phyloP scores from a whole-genome alignment of 2,888 invertebrate genomes.

The Harpalus rubripes region DNA sequence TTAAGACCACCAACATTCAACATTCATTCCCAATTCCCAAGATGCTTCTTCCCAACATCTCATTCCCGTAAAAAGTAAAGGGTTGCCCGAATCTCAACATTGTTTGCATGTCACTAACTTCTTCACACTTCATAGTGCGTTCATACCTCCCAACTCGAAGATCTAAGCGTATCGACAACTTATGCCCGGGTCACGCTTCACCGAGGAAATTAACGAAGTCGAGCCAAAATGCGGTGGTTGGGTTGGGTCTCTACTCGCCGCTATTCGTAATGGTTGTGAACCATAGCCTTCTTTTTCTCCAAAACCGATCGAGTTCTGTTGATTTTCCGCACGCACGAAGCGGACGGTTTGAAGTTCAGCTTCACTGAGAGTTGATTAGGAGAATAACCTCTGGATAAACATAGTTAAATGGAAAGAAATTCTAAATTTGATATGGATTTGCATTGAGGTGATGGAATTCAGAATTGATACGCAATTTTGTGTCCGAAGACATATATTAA shows the following conservation, averaged over 20 bases:
- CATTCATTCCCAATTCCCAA: too few relatives aligned
- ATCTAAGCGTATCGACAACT: not conserved
- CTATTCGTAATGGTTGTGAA: slow-evolving; percentile 30
- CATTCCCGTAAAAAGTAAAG: not conserved
- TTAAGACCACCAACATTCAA: too few relatives aligned
- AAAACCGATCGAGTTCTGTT: slow-evolving; percentile 47
- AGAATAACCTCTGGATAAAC: slow-evolving; percentile 14
- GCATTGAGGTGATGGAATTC: too few relatives aligned
- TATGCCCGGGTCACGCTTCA: not conserved
- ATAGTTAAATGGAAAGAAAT: not conserved
- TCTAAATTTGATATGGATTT: too few relatives aligned
- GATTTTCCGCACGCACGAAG: slow-evolving; percentile 33
- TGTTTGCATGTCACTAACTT: not conserved
- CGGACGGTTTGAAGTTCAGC: slow-evolving; percentile 39
- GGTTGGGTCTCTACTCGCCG: not conserved
- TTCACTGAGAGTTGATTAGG: not conserved
- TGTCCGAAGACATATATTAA: too few relatives aligned
- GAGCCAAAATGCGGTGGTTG: not conserved
- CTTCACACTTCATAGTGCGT: not conserved
- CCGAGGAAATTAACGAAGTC: not conserved
- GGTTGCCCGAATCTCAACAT: not conserved
- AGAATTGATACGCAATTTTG: too few relatives aligned
- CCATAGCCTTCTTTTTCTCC: slow-evolving; percentile 47
- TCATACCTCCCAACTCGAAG: not conserved
- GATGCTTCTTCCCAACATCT: not conserved